phyloP scores from a whole-genome alignment of 2,113 vertebrate genomes.

The Thomomys bottae region DNA sequence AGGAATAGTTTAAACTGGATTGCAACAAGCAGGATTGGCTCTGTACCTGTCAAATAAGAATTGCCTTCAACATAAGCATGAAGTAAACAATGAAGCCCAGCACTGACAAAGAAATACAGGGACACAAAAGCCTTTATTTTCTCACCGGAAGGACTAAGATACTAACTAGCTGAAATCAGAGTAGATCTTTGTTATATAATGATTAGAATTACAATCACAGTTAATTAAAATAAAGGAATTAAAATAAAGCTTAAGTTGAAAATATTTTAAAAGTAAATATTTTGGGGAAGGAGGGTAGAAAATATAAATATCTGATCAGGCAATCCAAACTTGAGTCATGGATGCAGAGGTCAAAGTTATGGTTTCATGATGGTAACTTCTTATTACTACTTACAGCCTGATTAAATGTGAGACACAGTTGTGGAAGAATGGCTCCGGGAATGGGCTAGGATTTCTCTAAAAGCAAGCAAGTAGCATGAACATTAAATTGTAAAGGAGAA shows the following conservation, averaged over 20 bases:
- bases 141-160: background rate
- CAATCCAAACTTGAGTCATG: background rate
- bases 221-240: background rate
- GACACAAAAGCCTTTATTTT: background rate
- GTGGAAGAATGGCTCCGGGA: background rate
- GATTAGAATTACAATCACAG: background rate
- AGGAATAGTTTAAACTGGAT: constrained; percentile 90
- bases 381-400: background rate
- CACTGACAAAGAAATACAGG: background rate
- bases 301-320: background rate
- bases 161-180: background rate
- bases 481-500: background rate
- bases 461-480: background rate
- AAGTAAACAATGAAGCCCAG: background rate
- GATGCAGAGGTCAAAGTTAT: background rate
- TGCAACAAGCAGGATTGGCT: constrained; percentile 89
- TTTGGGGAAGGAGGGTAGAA: background rate
- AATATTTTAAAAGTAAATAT: constrained; percentile 20
- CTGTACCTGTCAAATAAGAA: constrained; percentile 82
- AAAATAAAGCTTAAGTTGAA: background rate
- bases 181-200: background rate
- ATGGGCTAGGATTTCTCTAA: background rate
- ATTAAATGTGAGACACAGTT: background rate
- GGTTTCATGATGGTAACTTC: background rate
- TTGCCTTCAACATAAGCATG: fast-evolving